Percentiles rank a stretch among this genome's conserved stretches.
These are phyloP conservation scores for Caenorhabditis macrosperma DNA, from an alignment of 2,888 invertebrate genomes.

Conservation along the genomic window DNA sequence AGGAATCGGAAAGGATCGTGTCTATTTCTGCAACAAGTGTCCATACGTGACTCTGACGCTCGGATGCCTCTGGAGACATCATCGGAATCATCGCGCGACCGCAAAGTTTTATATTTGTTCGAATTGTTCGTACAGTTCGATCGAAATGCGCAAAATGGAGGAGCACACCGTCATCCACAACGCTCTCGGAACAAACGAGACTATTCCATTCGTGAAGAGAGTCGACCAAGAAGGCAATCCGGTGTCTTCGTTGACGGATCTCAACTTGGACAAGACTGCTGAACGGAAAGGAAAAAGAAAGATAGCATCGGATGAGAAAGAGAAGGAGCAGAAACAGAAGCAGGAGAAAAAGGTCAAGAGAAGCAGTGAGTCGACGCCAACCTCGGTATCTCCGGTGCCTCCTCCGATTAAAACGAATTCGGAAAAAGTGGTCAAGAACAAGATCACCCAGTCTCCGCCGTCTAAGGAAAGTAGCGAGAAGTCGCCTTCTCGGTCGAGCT, in stretches of 20 bases:
- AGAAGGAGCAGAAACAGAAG: neutral
- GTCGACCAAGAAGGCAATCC: constrained; percentile 37
- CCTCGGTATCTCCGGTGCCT: constrained; percentile 3
- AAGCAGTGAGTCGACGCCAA: neutral
- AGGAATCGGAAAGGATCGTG: constrained; percentile 44
- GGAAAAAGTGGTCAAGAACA: constrained; percentile 17
- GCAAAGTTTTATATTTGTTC: constrained; percentile 46
- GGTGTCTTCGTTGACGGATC: constrained; percentile 35
- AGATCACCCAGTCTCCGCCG: constrained; percentile 6
- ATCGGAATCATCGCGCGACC: constrained; percentile 4
- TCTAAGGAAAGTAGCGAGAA: neutral
- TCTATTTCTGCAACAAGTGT: constrained; percentile 59
- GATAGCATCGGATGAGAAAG: neutral
- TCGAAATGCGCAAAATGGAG: constrained; percentile 47
- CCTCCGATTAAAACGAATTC: constrained; percentile 5
- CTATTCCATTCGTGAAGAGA: constrained; percentile 43
- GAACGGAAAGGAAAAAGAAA: constrained; percentile 18
- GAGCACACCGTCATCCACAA: constrained; percentile 47
- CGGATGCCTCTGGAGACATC: constrained; percentile 57
- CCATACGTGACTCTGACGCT: constrained; percentile 47
- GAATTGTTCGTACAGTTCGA: constrained; percentile 49
- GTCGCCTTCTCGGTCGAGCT: constrained; percentile 16
- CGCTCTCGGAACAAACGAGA: constrained; percentile 16
- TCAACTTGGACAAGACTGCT: neutral
- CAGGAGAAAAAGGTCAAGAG: constrained; percentile 1